phyloP scores from a whole-genome alignment of 1,140 invertebrate species.

The Atopsyche davidsoni region DNA sequence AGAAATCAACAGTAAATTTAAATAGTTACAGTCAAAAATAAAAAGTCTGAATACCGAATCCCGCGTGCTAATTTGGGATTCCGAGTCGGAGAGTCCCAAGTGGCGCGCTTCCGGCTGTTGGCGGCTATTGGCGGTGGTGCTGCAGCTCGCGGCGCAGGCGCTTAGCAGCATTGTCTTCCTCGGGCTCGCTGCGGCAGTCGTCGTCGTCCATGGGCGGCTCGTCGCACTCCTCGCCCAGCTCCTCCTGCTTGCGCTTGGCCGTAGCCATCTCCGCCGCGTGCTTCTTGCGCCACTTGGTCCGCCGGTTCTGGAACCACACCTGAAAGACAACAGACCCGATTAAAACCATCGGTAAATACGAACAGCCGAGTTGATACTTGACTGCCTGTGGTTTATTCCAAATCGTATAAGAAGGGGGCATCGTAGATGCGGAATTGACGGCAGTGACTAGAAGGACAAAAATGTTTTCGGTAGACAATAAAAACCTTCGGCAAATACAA shows the following conservation, averaged over 20 bases:
- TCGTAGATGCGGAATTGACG: neutral
- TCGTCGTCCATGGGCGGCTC: slow-evolving; percentile 44
- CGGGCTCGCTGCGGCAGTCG: slow-evolving; percentile 42
- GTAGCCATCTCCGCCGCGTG: slow-evolving; percentile 99
- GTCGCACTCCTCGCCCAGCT: slow-evolving; percentile 67
- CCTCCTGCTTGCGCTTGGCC: slow-evolving; percentile 93
- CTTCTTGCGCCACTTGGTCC: slow-evolving; percentile 99
- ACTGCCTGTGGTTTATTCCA: too few relatives aligned
- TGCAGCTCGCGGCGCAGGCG: slow-evolving; percentile 40
- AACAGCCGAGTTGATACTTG: too few relatives aligned
- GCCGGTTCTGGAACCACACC: slow-evolving; percentile 99
- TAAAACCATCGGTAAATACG: too few relatives aligned
- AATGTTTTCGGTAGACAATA: too few relatives aligned
- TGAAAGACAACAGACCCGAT: slow-evolving; percentile 54
- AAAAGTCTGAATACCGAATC: too few relatives aligned
- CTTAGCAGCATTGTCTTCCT: slow-evolving; percentile 40
- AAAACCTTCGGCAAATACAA: too few relatives aligned
- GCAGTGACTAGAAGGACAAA: too few relatives aligned
- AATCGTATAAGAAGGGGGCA: slow-evolving; percentile 6
- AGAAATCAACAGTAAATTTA: too few relatives aligned
- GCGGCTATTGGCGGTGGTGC: slow-evolving; percentile 31
- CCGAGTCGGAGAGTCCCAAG: too few relatives aligned
- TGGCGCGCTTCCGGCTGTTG: too few relatives aligned
- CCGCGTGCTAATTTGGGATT: too few relatives aligned
- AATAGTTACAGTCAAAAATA: too few relatives aligned